phyloP scores from a whole-genome alignment of 2,113 vertebrate genomes.

The Perca fluviatilis region DNA sequence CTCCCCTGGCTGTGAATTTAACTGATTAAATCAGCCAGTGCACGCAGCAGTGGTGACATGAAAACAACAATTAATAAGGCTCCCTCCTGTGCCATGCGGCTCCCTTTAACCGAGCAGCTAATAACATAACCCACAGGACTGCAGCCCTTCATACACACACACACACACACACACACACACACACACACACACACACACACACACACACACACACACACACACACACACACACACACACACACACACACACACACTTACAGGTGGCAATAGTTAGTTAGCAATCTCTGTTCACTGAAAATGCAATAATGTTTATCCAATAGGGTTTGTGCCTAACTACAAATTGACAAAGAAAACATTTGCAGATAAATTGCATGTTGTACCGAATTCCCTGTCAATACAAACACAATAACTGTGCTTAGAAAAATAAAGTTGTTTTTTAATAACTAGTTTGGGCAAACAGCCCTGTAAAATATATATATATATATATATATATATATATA shows the following conservation, averaged over 20 bases:
- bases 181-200: conserved; percentile 12
- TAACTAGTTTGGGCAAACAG: not conserved
- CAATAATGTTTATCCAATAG: conserved; percentile 48
- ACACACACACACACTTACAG: conserved; percentile 50
- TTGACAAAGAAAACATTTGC: conserved; percentile 39
- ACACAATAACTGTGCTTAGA: not conserved
- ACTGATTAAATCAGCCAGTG: conserved; percentile 91
- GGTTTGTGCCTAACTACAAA: conserved; percentile 35
- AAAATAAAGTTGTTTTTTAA: conserved; percentile 11
- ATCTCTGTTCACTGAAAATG: conserved; percentile 53
- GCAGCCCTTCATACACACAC: conserved; percentile 72
- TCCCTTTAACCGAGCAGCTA: conserved; percentile 90
- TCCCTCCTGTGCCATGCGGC: conserved; percentile 78
- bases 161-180: conserved; percentile 70
- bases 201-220: conserved; percentile 67
- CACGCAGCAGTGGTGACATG: conserved; percentile 86
- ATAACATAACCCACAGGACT: conserved; percentile 87
- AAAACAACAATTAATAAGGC: conserved; percentile 93
- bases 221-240: conserved; percentile 68
- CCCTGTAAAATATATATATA: too few species aligned
- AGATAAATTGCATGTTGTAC: conserved; percentile 50
- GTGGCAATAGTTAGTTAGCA: conserved; percentile 67
- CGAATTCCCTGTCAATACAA: conserved; percentile 18
- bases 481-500: too few species aligned
- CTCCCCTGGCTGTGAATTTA: conserved; percentile 87